Base-by-base conservation (phyloP, 2,888 invertebrate species). In the Ophraella communa region DNA sequence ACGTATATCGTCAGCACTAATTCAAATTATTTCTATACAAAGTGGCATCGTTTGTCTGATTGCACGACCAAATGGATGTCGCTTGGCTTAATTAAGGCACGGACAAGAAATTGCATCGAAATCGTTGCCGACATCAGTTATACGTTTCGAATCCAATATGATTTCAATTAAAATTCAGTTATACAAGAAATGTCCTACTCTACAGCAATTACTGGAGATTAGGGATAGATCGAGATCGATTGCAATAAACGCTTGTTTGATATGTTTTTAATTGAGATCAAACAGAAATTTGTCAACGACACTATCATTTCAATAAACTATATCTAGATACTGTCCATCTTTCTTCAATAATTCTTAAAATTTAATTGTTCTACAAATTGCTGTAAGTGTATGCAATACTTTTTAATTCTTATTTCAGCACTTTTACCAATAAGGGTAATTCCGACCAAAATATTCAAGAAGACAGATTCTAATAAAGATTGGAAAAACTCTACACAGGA, bases 11-110 rank as follows among this genome's bases (percentile, higher is more conserved):
- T 67, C 67, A 67, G 67, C 67, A 45, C 45, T 39, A 59, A 62
- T 62, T 63, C 24, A 57, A 63, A 68, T 66, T 64, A 66, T 66
- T 68, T 55, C 51, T 33, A 52, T 54, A 59, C 61, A 66, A 68
- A 69, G 66, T 69, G 69, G 66, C 69, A 66, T 69, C 66, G 62
- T 69, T 66, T 66, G 63, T 49, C 56, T 45, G 7, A 55, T 59
- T 65, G 69, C 69, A 69, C 69, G 69, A 62, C 59, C 63, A 51
- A 51, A 49, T 39, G 33, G 58, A 63, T 54, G 60, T 47, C 65
- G 53, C 47, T 58, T 44, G 45, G 57, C 56, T 55, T 61, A 64
- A 64, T 67, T 67, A 64, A 47, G 56, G 51, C 64, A 67, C 61
- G 59, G 44, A 66, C 53, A 59, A 51, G 39, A 17, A 59, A 51